A percentile compares a stretch with the other conserved stretches of the same genome.
Conservation (phyloP, 1,140 invertebrate genomes). For the Leptoteleia sp. region DNA sequence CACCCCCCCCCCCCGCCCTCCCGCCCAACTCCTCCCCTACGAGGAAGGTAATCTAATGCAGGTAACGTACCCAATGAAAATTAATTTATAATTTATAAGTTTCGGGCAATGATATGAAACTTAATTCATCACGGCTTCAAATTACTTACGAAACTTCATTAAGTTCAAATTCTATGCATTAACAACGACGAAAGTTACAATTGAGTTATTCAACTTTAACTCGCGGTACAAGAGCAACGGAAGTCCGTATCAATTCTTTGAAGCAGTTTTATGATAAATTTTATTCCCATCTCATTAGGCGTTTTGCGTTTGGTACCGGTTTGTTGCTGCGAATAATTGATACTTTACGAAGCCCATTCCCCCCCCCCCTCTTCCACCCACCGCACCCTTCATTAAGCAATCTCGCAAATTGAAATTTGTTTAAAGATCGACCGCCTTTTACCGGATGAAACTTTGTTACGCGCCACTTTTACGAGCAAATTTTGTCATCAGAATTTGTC, state of each 20-base stretch:
- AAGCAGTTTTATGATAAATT: conserved; percentile 56
- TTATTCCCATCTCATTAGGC: conserved; percentile 25
- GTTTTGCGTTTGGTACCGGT: conserved; percentile 12
- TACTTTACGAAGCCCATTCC: too few relatives aligned
- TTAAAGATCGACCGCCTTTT: too few relatives aligned
- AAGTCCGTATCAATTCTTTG: conserved; percentile 63
- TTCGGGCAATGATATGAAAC: conserved; percentile 64
- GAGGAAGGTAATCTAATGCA: conserved; percentile 51
- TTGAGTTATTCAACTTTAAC: conserved; percentile 65
- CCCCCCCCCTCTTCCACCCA: too few relatives aligned
- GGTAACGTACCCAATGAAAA: conserved; percentile 57
- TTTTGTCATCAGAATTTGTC: too few relatives aligned
- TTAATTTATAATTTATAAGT: conserved; percentile 66
- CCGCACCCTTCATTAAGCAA: too few relatives aligned
- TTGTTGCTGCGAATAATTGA: conserved; percentile 11
- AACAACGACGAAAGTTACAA: conserved; percentile 68
- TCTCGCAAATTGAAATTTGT: too few relatives aligned
- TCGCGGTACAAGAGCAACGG: conserved; percentile 57
- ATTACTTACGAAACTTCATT: conserved; percentile 68
- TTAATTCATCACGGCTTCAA: conserved; percentile 67
- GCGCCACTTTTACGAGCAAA: too few relatives aligned
- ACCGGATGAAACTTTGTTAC: too few relatives aligned
- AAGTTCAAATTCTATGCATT: conserved; percentile 69
- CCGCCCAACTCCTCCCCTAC: too few relatives aligned
- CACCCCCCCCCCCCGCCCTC: too few relatives aligned